phyloP scores from a whole-genome alignment of 2,797 vertebrate genomes.

The Rhincodon typus region DNA sequence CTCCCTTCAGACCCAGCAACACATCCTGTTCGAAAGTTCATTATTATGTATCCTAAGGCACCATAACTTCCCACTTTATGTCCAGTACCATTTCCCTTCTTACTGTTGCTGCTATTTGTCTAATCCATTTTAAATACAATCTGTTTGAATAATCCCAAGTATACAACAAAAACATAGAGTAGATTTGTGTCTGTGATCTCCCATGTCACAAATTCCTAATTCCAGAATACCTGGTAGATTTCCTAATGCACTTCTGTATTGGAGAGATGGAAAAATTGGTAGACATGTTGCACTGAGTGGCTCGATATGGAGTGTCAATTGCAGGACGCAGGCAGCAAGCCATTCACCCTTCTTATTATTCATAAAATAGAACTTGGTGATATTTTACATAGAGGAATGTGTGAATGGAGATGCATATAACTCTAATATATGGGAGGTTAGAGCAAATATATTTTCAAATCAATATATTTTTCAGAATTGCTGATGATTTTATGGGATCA shows the following conservation, averaged over 20 bases:
- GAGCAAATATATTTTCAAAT: not conserved
- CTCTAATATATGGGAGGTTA: not conserved
- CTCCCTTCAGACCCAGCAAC: too few relatives aligned
- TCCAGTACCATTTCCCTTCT: not conserved
- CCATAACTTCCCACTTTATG: not conserved
- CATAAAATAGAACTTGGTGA: not conserved
- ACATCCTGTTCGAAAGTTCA: not conserved
- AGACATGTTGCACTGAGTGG: not conserved
- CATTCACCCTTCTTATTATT: not conserved
- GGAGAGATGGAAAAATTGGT: not conserved
- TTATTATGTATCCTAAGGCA: not conserved
- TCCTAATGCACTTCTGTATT: not conserved
- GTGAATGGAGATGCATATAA: not conserved
- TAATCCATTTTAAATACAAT: not conserved
- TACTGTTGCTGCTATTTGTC: not conserved
- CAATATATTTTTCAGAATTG: not conserved
- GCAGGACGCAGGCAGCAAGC: not conserved
- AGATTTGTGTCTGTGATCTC: constrained; percentile 3
- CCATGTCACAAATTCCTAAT: not conserved
- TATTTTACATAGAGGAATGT: not conserved
- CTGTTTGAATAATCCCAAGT: not conserved
- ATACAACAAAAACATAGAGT: not conserved
- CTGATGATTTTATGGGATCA: not conserved
- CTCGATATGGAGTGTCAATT: not conserved
- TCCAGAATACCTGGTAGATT: not conserved